Base-by-base conservation (phyloP, 2,797 vertebrate genomes). In the Halcyon chelicuti region DNA sequence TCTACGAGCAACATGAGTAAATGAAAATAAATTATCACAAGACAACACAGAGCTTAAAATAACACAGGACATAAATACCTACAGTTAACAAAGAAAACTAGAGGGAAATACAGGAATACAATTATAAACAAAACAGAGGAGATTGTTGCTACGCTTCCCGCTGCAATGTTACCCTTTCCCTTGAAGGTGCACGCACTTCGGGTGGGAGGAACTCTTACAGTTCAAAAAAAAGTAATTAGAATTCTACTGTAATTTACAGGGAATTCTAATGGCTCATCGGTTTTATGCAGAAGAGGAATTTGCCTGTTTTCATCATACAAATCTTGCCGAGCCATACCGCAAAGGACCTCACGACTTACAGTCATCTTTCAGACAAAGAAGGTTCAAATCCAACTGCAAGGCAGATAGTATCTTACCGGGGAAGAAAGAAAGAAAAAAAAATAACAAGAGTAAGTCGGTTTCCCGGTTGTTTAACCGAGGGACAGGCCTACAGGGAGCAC, bases 281-380 rank as follows among this genome's bases (percentile, higher is more conserved):
- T 93, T 96, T 97, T 25, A 63, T 7, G 77, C 71, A 73, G 55
- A n/a, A n/a, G 73, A 94, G 81, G 52, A 93, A 96, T 88, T 7
- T 23, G 67, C 68, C 23, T 65, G n/a, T 92, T 90, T 29, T 86
- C 79, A 90, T 83, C 91, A 46, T 2, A 47, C 44, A 67, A 84
- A 96, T 82, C 88, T 87, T 91, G 89, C 65, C 74, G 66, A 93
- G 88, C 91, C 85, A 63, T 62, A 66, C 79, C 95, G 78, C 78
- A 65, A 95, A 95, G 87, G 55, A 94, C 80, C 94, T 92, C 72
- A 95, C 81, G 91, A 96, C 25, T 89, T 87, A 46, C 88, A 33
- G 76, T 89, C 96, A 91, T 97, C 96, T 97, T 96, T 95, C 96
- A 97, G 95, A 97, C 95, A 98, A 98, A 97, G 96, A 80, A 96